Base-by-base conservation (phyloP, 2,888 invertebrate genomes). In the Antheraea assamensis region DNA sequence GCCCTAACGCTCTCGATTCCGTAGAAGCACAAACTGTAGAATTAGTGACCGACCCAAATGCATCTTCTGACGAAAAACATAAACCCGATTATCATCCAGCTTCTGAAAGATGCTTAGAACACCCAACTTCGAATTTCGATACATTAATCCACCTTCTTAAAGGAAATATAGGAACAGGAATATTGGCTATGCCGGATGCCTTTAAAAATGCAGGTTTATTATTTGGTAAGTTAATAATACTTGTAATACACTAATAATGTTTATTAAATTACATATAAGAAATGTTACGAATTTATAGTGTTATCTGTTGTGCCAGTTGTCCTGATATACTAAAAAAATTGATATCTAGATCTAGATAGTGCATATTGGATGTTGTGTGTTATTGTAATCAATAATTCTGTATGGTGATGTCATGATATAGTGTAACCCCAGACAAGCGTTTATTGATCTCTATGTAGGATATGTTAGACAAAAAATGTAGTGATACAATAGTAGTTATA, bases 141-240 rank as follows among this genome's bases (percentile, higher is more conserved):
- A 97, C 97, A 2, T 95, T 97, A 88, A 96, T 97, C 79, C 97
- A 97, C 86, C 91, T 97, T 77, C 90, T 97, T 58, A 97, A 97
- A 88, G 97, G 96, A 42, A 97, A 97, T 82, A 95, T 96, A 78
- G 99, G 99, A 13, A 99, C 99, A 0, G 99, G 99, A 7, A 98
- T 99, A 80, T 94, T 99, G 79, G 99, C 99, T 13, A 98, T 99
- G 98, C 99, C 99, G 7, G 97, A 98, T 92, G 99, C 98, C 24
- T 98, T 99, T 87, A 97, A 97, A 88, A 98, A 99, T 93, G 97
- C 98, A 74, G 99, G 99, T 19, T 95, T 99, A 74, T 96, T 97
- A 84, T 96, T 98, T 76, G 98, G 99, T 86, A 85, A 84, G 92
- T 87, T 74, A 70, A 55, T 72, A 68, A 70, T 70, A 30, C 74